phyloP scores from a whole-genome alignment of 2,888 invertebrate genomes.

The Sarcophaga caerulescens region DNA sequence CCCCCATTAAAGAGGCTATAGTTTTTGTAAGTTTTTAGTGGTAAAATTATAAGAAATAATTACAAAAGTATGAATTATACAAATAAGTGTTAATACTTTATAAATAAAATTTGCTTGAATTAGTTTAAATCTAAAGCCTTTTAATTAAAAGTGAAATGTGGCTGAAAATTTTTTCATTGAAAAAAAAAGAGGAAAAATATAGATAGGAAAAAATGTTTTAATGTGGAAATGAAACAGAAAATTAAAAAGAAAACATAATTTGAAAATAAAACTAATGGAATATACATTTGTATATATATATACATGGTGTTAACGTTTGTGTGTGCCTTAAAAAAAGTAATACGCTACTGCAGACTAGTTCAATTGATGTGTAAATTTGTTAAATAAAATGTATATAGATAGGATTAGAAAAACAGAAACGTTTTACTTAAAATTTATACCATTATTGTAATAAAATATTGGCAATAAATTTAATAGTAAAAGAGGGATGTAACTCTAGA shows the following conservation, averaged over 20 bases:
- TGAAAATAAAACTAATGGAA: slow-evolving; percentile 46
- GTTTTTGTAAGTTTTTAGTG: slow-evolving; percentile 70
- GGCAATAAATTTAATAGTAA: not conserved
- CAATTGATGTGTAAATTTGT: not conserved
- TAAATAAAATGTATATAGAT: not conserved
- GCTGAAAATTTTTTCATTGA: slow-evolving; percentile 50
- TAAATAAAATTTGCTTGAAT: slow-evolving; percentile 39
- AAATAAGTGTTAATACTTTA: slow-evolving; percentile 12
- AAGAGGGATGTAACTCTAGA: not conserved
- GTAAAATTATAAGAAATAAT: slow-evolving; percentile 45
- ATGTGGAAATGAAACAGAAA: slow-evolving; percentile 59
- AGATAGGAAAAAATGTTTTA: slow-evolving; percentile 61
- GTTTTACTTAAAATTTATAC: not conserved
- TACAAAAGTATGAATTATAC: slow-evolving; percentile 47
- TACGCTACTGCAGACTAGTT: slow-evolving; percentile 7
- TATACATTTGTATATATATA: slow-evolving; percentile 30
- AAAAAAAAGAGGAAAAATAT: slow-evolving; percentile 41
- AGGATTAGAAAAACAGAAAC: not conserved
- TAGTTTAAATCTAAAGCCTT: slow-evolving; percentile 8
- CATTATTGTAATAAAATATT: not conserved
- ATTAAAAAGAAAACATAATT: slow-evolving; percentile 53
- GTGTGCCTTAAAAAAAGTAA: slow-evolving; percentile 49
- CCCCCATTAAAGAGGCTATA: slow-evolving; percentile 57
- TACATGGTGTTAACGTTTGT: slow-evolving; percentile 43
- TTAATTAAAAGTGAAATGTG: slow-evolving; percentile 56